These are phyloP conservation scores for Drosophila novamexicana DNA, from an alignment of 1,140 invertebrate genomes.

Conservation along the genomic window DNA sequence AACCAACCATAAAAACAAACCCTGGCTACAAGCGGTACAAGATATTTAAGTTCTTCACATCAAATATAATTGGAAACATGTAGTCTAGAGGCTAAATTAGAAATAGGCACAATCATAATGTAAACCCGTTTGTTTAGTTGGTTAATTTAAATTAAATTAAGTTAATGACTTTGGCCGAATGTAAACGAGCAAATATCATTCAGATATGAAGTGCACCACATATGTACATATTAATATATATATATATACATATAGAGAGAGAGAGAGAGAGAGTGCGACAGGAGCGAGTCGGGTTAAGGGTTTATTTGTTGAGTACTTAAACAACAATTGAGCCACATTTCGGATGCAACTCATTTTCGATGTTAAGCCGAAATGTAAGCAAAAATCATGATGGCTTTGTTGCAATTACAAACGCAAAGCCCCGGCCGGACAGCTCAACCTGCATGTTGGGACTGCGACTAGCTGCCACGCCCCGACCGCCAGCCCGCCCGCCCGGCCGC, in stretches of 20 bases:
- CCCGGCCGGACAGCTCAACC: neutral
- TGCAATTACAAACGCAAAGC: conserved; percentile 48
- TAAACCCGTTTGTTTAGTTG: neutral
- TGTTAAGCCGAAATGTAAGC: conserved; percentile 51
- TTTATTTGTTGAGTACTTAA: conserved; percentile 40
- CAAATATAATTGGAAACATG: neutral
- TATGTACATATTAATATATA: neutral
- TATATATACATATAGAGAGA: neutral
- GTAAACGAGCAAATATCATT: neutral
- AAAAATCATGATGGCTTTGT: conserved; percentile 55
- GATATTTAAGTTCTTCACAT: no score
- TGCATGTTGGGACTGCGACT: neutral
- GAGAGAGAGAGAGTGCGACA: neutral
- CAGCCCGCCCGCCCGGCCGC: no score
- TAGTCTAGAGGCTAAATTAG: neutral
- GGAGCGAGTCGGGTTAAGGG: conserved; percentile 13
- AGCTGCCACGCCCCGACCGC: neutral
- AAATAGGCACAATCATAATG: neutral
- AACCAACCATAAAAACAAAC: no score
- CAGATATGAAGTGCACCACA: neutral
- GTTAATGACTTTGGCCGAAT: conserved; percentile 1
- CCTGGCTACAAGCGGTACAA: no score
- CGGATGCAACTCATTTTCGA: conserved; percentile 25
- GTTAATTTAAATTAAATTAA: conserved; percentile 12
- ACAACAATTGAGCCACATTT: conserved; percentile 37